phyloP scores from a whole-genome alignment of 2,113 vertebrate species.

The Empidonax alnorum region DNA sequence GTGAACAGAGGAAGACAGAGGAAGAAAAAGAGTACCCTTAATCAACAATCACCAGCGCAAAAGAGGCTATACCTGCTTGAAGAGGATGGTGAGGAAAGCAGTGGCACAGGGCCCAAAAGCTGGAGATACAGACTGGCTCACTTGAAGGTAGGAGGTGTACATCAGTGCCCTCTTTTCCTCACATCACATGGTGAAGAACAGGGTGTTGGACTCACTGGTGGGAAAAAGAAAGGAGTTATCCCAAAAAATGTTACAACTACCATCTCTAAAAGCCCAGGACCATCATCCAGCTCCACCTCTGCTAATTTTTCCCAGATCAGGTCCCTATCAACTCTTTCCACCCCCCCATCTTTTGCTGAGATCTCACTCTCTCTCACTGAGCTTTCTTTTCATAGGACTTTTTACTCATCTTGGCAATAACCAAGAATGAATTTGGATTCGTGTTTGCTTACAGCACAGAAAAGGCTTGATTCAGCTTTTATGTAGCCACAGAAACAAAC shows the following conservation, averaged over 20 bases:
- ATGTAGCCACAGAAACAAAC: conserved; percentile 17
- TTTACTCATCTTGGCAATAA: background rate
- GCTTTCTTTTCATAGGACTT: background rate
- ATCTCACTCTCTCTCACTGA: background rate
- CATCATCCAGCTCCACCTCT: background rate
- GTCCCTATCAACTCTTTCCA: background rate
- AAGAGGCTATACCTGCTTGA: background rate
- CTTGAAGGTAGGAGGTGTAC: background rate
- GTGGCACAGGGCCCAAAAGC: background rate
- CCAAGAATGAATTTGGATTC: background rate
- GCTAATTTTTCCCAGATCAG: background rate
- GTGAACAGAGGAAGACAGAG: background rate
- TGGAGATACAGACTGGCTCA: background rate
- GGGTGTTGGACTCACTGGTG: background rate
- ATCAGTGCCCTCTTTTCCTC: rapidly evolving
- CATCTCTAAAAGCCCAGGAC: background rate
- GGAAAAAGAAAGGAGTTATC: background rate
- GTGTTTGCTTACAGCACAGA: background rate
- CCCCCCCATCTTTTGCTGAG: background rate
- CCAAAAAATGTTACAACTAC: background rate
- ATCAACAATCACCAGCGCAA: background rate
- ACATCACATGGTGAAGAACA: background rate
- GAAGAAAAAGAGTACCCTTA: background rate
- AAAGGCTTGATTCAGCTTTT: background rate
- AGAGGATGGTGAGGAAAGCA: background rate